phyloP scores from a whole-genome alignment of 2,888 invertebrate species.

The Nephrotoma guestfalica region DNA sequence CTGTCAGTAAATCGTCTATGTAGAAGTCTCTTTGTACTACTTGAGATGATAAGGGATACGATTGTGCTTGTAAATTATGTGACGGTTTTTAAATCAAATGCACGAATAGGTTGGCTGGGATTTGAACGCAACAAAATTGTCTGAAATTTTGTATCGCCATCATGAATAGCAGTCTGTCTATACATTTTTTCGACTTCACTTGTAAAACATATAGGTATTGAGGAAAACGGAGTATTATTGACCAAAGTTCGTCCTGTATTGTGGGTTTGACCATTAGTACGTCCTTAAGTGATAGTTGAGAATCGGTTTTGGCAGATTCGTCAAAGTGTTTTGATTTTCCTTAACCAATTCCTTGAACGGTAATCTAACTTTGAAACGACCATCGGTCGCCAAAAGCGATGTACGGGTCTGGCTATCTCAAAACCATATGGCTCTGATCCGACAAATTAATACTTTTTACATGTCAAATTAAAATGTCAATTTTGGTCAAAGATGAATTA shows the following conservation, averaged over 20 bases:
- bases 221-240: background rate
- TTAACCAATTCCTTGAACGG: background rate
- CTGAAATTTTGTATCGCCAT: background rate
- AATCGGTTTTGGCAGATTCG: background rate
- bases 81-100: background rate
- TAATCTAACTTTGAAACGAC: background rate
- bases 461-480: too few species aligned
- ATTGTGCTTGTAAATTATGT: too few species aligned
- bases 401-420: too few species aligned
- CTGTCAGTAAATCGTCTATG: too few species aligned
- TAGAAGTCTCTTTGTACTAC: too few species aligned
- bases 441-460: too few species aligned
- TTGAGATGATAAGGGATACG: too few species aligned
- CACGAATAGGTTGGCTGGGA: background rate
- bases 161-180: too few species aligned
- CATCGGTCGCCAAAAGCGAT: too few species aligned
- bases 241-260: background rate
- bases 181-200: background rate
- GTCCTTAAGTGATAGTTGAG: background rate
- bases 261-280: background rate
- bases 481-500: too few species aligned
- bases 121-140: background rate
- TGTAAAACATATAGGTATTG: background rate
- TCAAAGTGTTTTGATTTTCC: too few species aligned
- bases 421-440: too few species aligned